Base-by-base conservation (phyloP, 2,113 vertebrate species). In the Stigmatopora argus region DNA sequence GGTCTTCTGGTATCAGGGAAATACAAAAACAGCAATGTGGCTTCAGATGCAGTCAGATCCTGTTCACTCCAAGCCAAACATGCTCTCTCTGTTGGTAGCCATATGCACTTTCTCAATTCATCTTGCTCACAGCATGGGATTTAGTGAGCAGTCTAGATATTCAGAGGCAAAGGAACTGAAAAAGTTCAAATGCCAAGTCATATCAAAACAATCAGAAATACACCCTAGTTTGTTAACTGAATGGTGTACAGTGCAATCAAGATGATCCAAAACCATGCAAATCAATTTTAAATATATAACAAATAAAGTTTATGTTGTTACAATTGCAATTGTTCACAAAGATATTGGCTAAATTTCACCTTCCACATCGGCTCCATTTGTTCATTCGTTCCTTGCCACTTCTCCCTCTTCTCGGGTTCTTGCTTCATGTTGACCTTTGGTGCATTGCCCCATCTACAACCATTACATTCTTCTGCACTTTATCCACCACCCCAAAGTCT, bases 161-260 rank as follows among this genome's bases (percentile, higher is more conserved):
- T 44, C 65, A 51, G 52, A 69, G 72, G 70, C 71, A 66, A 58
- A n/a, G 69, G 53, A 56, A 57, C 73, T 62, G 78, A 73, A 80
- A 77, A 70, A 51, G 66, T 73, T 62, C 38, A 71, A 64, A 76
- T 64, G 69, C 77, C 73, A 67, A 68, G 75, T 81, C 76, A 52
- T 67, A 85, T 85, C 79, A 75, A 83, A 69, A 73, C 57, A 45
- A 48, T 62, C 56, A 79, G 74, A 79, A 66, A 55, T 65, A 34
- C 64, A 70, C 53, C 73, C 69, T 21, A 80, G 69, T 60, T 34
- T 55, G 49, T 66, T 71, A 72, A 60, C 38, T 14, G 49, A 72
- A 41, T 41, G 38, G 38, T 41, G 38, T 41, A 1, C 7, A 41
- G 38, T 65, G 51, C 64, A 60, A 76, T 56, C 26, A 44, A 70